Conservation (phyloP, 1,140 invertebrate genomes). For the Tribolium madens region DNA sequence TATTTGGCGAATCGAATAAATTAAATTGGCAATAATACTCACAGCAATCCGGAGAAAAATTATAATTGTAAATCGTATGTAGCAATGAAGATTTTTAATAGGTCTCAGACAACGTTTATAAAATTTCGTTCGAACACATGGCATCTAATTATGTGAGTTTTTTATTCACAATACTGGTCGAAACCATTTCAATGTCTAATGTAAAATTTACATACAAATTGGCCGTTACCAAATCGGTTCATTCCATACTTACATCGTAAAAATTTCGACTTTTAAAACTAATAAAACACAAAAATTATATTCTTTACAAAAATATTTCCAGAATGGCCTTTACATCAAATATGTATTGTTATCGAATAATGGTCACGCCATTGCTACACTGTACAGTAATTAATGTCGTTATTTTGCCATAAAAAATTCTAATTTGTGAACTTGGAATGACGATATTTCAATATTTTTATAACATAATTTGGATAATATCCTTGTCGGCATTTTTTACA, state of each 20-base stretch:
- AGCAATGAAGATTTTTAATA: constrained; percentile 20
- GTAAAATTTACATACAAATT: constrained; percentile 42
- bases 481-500: constrained; percentile 23
- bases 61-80: constrained; percentile 31
- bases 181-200: constrained; percentile 22
- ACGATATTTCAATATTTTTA: constrained; percentile 30
- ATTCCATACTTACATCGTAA: too few relatives aligned
- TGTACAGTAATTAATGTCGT: constrained; percentile 19
- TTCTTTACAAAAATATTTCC: neutral
- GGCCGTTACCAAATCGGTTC: constrained; percentile 40
- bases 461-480: constrained; percentile 28
- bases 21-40: constrained; percentile 10
- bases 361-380: neutral
- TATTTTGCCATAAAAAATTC: constrained; percentile 8
- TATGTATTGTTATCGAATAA: neutral
- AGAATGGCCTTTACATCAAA: too few relatives aligned
- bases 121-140: constrained; percentile 36
- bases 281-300: constrained; percentile 35
- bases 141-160: constrained; percentile 39
- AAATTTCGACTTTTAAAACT: constrained; percentile 40
- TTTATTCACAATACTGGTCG: constrained; percentile 24
- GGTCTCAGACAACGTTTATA: constrained; percentile 43
- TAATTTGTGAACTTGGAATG: neutral
- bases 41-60: neutral
- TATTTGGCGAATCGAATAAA: neutral